phyloP scores from a whole-genome alignment of 2,888 invertebrate species.

The Dioctria rufipes region DNA sequence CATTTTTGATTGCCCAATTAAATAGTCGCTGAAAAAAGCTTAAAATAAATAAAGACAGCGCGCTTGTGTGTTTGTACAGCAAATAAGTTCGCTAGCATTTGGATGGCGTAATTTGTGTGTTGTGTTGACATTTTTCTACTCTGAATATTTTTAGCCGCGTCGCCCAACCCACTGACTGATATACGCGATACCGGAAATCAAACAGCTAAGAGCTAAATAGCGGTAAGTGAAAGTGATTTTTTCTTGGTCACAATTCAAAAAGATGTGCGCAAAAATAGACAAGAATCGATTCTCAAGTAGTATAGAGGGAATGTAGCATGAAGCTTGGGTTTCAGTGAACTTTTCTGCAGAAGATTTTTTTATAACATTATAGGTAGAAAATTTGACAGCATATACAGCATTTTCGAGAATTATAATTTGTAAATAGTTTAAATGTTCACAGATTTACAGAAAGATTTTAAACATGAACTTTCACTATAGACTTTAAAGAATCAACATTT shows the following conservation, averaged over 20 bases:
- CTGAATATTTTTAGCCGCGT: neutral
- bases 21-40: conserved; percentile 11
- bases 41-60: conserved; percentile 20
- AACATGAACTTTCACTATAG: no score
- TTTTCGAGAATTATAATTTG: no score
- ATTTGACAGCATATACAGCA: no score
- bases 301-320: no score
- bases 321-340: no score
- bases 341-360: no score
- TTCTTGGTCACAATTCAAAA: neutral
- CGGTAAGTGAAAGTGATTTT: conserved; percentile 47
- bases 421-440: no score
- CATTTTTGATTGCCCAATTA: conserved; percentile 50
- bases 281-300: no score
- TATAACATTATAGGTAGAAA: no score
- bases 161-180: conserved; percentile 26
- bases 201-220: neutral
- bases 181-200: conserved; percentile 34
- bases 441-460: no score
- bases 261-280: no score
- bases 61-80: conserved; percentile 1
- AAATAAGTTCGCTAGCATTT: neutral
- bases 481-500: no score
- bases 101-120: neutral
- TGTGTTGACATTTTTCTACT: neutral